phyloP scores from a whole-genome alignment of 2,888 invertebrate species.

The Heterodera filipjevi region DNA sequence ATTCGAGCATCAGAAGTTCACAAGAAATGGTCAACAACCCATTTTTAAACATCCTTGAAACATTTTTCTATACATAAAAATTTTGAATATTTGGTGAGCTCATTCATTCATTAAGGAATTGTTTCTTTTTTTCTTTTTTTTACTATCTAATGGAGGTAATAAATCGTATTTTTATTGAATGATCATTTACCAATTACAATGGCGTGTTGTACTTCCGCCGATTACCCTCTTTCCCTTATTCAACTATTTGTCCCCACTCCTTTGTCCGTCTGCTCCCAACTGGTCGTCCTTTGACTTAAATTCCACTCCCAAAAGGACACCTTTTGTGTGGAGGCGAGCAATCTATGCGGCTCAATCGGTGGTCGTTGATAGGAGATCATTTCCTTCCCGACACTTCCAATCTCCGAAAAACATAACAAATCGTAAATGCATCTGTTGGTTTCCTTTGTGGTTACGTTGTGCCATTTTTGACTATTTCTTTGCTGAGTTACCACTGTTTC shows the following conservation, averaged over 20 bases:
- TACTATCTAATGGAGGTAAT: too few species aligned
- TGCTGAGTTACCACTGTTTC: background rate
- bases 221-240: background rate
- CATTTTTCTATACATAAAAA: too few species aligned
- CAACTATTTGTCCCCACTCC: background rate
- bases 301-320: background rate
- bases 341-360: background rate
- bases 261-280: background rate
- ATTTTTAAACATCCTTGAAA: background rate
- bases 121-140: too few species aligned
- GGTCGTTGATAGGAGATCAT: background rate
- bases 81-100: too few species aligned
- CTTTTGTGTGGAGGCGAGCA: background rate
- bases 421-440: slow-evolving; percentile 8
- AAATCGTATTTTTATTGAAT: background rate
- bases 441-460: background rate
- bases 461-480: background rate
- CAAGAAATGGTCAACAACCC: background rate
- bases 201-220: background rate
- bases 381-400: background rate
- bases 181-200: too few species aligned
- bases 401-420: too few species aligned
- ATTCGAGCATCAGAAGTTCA: background rate
- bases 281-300: slow-evolving; percentile 9
- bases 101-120: background rate